Evolutionary conservation across 1,140 invertebrate species (phyloP), one percentile per base, ranked within the genome.

Genomic region (Capitella teleta): DNA sequence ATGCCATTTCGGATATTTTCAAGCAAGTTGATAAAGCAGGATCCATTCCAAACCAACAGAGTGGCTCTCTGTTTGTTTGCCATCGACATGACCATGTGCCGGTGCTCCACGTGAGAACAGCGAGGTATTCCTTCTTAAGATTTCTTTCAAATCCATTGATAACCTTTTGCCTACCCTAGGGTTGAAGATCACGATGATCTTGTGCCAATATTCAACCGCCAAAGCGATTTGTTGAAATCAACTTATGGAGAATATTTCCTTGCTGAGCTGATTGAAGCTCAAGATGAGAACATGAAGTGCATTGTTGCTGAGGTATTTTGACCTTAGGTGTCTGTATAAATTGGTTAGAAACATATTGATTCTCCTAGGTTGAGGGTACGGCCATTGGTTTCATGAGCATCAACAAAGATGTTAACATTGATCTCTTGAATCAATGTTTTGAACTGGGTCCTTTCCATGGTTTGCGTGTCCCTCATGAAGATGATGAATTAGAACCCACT

Each of bases 111-210:
- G 63, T 73, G 36, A 58, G 70, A 51, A 47, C 63, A 34, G 68
- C 70, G 21, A 64, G 56, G 68, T 70, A 57, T 52, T 49, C 4
- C 6, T 12, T 16, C 10, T 34, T 16, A 34, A 34, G 32, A 34
- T 16, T 12, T 12, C 16, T 16, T 34, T 54, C 18, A 46, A 23
- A 28, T 6, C 8, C 18, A 44, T 0, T 10, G 10, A 1, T 40
- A 24, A 40, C 19, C 5, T 14, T 3, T 40, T 5, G 2, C 26
- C 5, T 3, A 21, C 54, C 57, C 18, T 53, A 81, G 80, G 21
- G 81, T 83, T 56, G 80, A 83, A 66, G 83, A 84, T 55, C 81
- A 83, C 62, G 82, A 84, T 64, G 81, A 84, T 54, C 66, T 84
- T 43, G 74, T 82, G 14, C 77, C 78, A 5, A 77, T 84, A 52